These are phyloP conservation scores for Nomada fabriciana DNA, from an alignment of 2,888 invertebrate genomes.

Conservation along the genomic window DNA sequence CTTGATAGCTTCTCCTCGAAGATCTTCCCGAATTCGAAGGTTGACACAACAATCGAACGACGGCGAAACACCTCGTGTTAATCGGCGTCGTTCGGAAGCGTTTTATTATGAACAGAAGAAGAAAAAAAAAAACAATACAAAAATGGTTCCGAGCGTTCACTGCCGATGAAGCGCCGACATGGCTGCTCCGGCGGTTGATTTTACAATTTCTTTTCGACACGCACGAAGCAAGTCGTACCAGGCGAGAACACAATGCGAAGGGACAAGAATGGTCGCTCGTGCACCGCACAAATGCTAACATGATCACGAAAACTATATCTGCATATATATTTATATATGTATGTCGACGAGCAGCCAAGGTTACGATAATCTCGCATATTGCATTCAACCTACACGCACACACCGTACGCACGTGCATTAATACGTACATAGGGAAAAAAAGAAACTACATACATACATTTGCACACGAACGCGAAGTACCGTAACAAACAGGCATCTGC, in stretches of 20 bases:
- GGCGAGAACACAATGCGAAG: slow-evolving; percentile 42
- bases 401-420: slow-evolving; percentile 68
- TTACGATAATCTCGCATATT: slow-evolving; percentile 64
- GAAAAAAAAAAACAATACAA: slow-evolving; percentile 3
- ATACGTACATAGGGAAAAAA: slow-evolving; percentile 59
- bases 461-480: slow-evolving; percentile 52
- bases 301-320: slow-evolving; percentile 42
- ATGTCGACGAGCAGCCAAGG: slow-evolving; percentile 60
- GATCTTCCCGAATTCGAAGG: slow-evolving; percentile 45
- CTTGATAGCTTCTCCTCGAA: slow-evolving; percentile 55
- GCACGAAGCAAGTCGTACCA: slow-evolving; percentile 56
- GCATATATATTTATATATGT: slow-evolving; percentile 27
- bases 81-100: slow-evolving; percentile 39
- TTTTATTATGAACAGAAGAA: slow-evolving; percentile 51
- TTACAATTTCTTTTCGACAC: slow-evolving; percentile 51
- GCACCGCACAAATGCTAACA: slow-evolving; percentile 48
- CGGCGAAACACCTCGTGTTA: slow-evolving; percentile 18
- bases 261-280: slow-evolving; percentile 49
- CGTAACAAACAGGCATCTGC: slow-evolving; percentile 46
- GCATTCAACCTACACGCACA: slow-evolving; percentile 69
- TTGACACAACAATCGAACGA: slow-evolving; percentile 43
- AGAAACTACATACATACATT: slow-evolving; percentile 59
- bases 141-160: slow-evolving; percentile 66
- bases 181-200: slow-evolving; percentile 63
- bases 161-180: slow-evolving; percentile 67